A percentile compares a stretch with the other conserved stretches of the same genome.
Conservation (phyloP, 92 coral and sea anemone species). For the Epizoanthus stellaris region DNA sequence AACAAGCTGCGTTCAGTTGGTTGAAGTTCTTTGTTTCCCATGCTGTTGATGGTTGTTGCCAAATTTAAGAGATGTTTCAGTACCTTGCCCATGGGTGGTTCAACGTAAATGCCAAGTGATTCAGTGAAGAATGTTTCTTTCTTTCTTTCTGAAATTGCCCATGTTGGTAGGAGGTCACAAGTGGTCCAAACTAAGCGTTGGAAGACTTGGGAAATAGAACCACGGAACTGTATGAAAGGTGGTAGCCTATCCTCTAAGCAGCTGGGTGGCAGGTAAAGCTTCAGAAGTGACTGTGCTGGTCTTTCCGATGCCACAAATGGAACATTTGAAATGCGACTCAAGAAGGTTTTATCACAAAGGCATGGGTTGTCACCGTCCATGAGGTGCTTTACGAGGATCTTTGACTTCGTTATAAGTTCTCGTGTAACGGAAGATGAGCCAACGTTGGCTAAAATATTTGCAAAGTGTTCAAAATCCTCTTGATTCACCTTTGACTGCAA, state of each 20-base stretch:
- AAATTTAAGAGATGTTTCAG: constrained; percentile 56
- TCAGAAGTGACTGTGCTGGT: constrained; percentile 15
- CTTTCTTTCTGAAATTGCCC: not conserved
- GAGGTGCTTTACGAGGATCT: constrained; percentile 36
- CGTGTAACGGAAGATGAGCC: not conserved
- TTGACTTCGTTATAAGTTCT: constrained; percentile 3
- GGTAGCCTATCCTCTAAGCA: not conserved
- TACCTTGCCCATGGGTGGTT: constrained; percentile 67
- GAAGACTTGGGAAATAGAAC: constrained; percentile 29
- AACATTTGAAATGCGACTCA: constrained; percentile 42
- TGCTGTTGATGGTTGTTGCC: constrained; percentile 25
- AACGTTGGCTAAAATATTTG: constrained; percentile 14
- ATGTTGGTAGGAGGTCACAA: constrained; percentile 40
- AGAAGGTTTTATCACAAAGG: constrained; percentile 28
- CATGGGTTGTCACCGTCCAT: not conserved
- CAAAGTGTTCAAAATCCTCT: constrained; percentile 36
- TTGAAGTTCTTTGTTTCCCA: constrained; percentile 58
- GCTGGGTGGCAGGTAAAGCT: constrained; percentile 24
- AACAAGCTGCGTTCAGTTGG: constrained; percentile 41
- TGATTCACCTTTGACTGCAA: constrained; percentile 30
- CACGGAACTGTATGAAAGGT: constrained; percentile 21
- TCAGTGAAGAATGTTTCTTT: too few species aligned
- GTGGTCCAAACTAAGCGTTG: constrained; percentile 50
- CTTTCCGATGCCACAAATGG: constrained; percentile 47
- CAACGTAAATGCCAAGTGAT: constrained; percentile 43